A percentile compares a stretch with the other conserved stretches of the same genome.
These are phyloP conservation scores for Cossypha heuglini DNA, from an alignment of 2,797 vertebrate species.

Conservation along the genomic window DNA sequence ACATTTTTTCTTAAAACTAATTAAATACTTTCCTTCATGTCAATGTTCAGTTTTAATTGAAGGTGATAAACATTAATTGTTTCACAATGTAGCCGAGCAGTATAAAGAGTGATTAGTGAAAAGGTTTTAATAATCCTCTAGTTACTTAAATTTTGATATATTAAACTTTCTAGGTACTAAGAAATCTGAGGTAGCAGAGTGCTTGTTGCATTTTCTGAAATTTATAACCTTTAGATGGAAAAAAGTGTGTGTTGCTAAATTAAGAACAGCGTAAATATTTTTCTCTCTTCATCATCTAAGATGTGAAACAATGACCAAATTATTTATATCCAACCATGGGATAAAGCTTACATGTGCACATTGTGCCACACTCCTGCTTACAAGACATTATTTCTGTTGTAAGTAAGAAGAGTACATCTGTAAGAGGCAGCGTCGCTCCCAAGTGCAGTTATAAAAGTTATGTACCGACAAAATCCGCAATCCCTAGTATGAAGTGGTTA, in stretches of 20 bases:
- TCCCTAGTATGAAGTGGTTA: not conserved
- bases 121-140: not conserved
- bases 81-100: not conserved
- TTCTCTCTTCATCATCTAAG: not conserved
- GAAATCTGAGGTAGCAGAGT: not conserved
- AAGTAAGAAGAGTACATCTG: not conserved
- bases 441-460: not conserved
- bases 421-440: not conserved
- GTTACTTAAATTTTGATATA: not conserved
- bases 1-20: not conserved
- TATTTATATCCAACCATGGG: not conserved
- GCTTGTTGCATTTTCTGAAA: not conserved
- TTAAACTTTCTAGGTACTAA: not conserved
- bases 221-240: not conserved
- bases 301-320: not conserved
- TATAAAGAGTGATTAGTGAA: not conserved
- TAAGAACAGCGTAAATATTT: not conserved
- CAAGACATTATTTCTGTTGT: not conserved
- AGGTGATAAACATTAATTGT: not conserved
- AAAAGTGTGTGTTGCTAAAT: not conserved
- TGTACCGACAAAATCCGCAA: not conserved
- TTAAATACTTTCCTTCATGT: not conserved
- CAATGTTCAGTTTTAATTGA: not conserved
- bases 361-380: not conserved
- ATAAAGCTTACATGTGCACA: rapidly evolving